phyloP scores from a whole-genome alignment of 2,113 vertebrate genomes.

The Notarius quadriscutis region DNA sequence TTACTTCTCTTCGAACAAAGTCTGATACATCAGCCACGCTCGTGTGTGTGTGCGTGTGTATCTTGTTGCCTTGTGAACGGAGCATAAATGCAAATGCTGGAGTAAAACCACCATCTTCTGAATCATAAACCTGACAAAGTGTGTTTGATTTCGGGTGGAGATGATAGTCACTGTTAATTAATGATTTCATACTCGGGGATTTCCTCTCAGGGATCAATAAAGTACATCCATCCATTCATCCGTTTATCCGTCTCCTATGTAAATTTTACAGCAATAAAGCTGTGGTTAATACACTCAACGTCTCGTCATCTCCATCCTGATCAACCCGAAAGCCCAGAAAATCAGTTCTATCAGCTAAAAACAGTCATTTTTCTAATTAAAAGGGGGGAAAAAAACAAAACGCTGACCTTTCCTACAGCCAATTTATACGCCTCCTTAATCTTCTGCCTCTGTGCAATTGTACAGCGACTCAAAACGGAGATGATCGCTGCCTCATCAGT shows the following conservation, averaged over 20 bases:
- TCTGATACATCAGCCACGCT: neutral
- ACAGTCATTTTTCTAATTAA: too few relatives aligned
- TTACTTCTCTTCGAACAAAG: neutral
- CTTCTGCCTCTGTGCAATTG: constrained; percentile 84
- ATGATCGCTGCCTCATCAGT: constrained; percentile 85
- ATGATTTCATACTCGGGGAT: neutral
- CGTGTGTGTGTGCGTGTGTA: neutral
- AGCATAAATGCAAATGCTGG: neutral
- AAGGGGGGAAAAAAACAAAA: too few relatives aligned
- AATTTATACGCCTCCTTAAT: constrained; percentile 85
- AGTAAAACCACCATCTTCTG: neutral
- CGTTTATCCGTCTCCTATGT: neutral
- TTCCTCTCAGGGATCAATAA: neutral
- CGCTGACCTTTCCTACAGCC: constrained; percentile 84
- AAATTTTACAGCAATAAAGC: neutral
- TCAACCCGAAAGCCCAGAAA: neutral
- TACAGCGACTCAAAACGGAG: constrained; percentile 75
- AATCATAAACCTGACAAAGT: neutral
- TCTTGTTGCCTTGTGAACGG: constrained; percentile 7
- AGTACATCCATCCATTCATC: too few relatives aligned
- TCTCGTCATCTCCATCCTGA: neutral
- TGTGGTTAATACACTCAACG: neutral
- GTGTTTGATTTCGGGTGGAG: neutral
- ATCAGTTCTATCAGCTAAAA: neutral
- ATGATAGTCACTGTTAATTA: neutral